Base-by-base conservation (phyloP, 2,797 vertebrate genomes). In the Staurois parvus region DNA sequence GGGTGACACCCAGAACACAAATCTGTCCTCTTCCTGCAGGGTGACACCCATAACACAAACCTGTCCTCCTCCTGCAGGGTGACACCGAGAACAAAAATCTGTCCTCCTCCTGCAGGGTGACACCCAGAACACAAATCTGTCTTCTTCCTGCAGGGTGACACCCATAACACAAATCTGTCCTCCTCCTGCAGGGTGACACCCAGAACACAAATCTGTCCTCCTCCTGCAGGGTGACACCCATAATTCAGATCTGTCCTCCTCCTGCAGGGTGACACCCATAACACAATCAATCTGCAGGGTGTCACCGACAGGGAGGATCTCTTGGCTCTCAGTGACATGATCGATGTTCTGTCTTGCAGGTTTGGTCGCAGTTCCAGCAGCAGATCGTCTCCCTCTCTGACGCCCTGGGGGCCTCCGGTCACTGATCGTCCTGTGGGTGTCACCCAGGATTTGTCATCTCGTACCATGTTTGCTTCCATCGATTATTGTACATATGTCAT, bases 361-460 rank as follows among this genome's bases (percentile, higher is more conserved):
- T 82, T 28, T 82, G 79, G 80, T 15, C 11, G 21, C 70, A 64
- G 34, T 74, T 83, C 29, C 81, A 74, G 72, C 64, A 11, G 17
- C 81, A 45, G 34, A 11, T 83, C 3, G 2, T 19, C 19, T 15
- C 64, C 4, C 34, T 83, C 4, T 75, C 81, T 0, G 45, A 73
- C 10, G 52, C 52, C 4, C 29, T 79, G 17, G 8, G 6, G 7
- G 40, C 17, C 12, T 2, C 21, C n/a, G 13, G 37, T 37, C 59
- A 24, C 12, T 48, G 45, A 26, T 19, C 15, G n/a, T n/a, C n/a
- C n/a, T n/a, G n/a, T n/a, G n/a, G n/a, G n/a, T n/a, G n/a, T n/a
- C n/a, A n/a, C n/a, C n/a, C n/a, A n/a, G n/a, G n/a, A n/a, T n/a
- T n/a, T n/a, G n/a, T n/a, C n/a, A n/a, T n/a, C n/a, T n/a, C 11